Percentiles rank a stretch among this genome's conserved stretches.
These are phyloP conservation scores for Pyrochroa serraticornis DNA, from an alignment of 2,888 invertebrate species.

Conservation along the genomic window DNA sequence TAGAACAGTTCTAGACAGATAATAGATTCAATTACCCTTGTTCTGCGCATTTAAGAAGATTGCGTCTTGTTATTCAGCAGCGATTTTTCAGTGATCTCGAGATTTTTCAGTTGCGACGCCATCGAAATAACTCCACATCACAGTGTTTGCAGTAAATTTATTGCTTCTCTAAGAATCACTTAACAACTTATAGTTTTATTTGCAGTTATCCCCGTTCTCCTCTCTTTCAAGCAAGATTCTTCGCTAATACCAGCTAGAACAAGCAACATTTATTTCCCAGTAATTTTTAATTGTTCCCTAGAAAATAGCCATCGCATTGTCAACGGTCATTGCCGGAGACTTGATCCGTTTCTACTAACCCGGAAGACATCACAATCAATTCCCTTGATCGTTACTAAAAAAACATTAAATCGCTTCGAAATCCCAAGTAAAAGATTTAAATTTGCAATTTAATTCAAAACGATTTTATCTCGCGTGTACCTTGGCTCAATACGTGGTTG, in stretches of 20 bases:
- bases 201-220: constrained; percentile 6
- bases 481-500: constrained; percentile 18
- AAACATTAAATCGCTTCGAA: constrained; percentile 3
- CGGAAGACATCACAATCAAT: no score
- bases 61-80: no score
- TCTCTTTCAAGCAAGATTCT: not conserved
- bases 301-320: not conserved
- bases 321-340: not conserved
- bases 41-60: no score
- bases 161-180: constrained; percentile 26
- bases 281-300: not conserved
- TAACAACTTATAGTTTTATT: constrained; percentile 22
- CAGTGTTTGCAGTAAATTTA: constrained; percentile 25
- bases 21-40: no score
- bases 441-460: constrained; percentile 17
- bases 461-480: constrained; percentile 22
- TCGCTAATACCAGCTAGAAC: no score
- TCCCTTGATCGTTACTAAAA: constrained; percentile 2
- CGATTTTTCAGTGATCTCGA: no score
- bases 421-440: constrained; percentile 17
- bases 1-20: no score
- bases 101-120: no score
- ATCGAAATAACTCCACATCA: constrained; percentile 16
- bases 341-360: no score
- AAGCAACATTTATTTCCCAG: not conserved